A percentile compares a stretch with the other conserved stretches of the same genome.
These are phyloP conservation scores for Apis laboriosa DNA, from an alignment of 1,140 invertebrate species.

Conservation along the genomic window DNA sequence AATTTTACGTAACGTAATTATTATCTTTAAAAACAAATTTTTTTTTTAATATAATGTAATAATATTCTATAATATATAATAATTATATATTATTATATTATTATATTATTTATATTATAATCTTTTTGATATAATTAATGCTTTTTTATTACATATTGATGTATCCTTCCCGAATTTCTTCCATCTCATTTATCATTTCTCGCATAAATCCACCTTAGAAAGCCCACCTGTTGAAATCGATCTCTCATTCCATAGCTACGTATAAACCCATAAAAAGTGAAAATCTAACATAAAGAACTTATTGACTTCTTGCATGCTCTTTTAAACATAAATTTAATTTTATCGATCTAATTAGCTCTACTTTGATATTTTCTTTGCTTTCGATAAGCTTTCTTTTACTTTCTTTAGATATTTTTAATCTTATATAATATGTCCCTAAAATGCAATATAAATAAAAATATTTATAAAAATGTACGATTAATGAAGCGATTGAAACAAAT, in stretches of 20 bases:
- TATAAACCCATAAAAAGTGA: constrained; percentile 42
- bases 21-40: not conserved
- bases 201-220: constrained; percentile 22
- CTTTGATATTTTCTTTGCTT: not conserved
- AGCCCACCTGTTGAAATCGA: constrained; percentile 49
- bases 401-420: not conserved
- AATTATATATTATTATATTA: too few species aligned
- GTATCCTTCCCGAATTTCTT: constrained; percentile 13
- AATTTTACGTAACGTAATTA: not conserved
- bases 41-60: too few species aligned
- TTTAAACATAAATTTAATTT: constrained; percentile 3
- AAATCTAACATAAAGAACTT: constrained; percentile 14
- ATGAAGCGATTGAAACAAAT: too few species aligned
- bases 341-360: not conserved
- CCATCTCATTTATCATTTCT: constrained; percentile 36
- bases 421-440: too few species aligned
- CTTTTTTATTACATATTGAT: not conserved
- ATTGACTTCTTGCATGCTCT: constrained; percentile 7
- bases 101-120: too few species aligned
- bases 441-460: too few species aligned
- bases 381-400: not conserved
- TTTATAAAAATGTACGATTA: too few species aligned
- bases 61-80: too few species aligned
- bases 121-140: not conserved
- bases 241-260: constrained; percentile 3